A percentile compares a stretch with the other conserved stretches of the same genome.
Conservation (phyloP, 2,113 vertebrate species). For the Leucosticte australis region DNA sequence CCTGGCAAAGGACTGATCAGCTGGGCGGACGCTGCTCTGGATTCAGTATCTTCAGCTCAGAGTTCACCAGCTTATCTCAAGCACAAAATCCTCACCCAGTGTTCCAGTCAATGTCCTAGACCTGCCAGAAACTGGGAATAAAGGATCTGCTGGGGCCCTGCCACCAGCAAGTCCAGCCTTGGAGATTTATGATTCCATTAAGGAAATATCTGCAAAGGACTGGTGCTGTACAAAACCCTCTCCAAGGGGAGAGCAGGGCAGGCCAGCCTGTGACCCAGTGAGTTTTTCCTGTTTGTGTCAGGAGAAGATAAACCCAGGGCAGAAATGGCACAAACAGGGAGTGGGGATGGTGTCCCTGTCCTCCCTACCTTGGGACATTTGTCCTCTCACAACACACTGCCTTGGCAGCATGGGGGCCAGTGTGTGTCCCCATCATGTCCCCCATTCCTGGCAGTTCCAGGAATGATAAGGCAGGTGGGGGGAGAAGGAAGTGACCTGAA, state of each 20-base stretch:
- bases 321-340: background rate
- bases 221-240: background rate
- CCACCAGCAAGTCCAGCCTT: background rate
- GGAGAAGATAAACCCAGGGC: background rate
- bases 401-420: background rate
- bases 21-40: background rate
- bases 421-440: background rate
- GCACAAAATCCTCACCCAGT: background rate
- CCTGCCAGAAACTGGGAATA: background rate
- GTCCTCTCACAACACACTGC: background rate
- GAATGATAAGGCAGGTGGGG: background rate
- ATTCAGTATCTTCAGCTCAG: background rate
- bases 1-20: background rate
- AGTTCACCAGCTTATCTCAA: background rate
- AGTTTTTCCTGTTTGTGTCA: background rate
- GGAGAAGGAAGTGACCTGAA: background rate
- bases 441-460: background rate
- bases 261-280: background rate
- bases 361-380: no score
- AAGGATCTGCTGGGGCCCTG: background rate
- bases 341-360: background rate
- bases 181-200: background rate
- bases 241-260: background rate
- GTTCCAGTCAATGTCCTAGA: background rate
- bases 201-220: background rate